Evolutionary conservation across 2,797 vertebrate genomes (phyloP).

Genomic region (Oryzias sinensis): DNA sequence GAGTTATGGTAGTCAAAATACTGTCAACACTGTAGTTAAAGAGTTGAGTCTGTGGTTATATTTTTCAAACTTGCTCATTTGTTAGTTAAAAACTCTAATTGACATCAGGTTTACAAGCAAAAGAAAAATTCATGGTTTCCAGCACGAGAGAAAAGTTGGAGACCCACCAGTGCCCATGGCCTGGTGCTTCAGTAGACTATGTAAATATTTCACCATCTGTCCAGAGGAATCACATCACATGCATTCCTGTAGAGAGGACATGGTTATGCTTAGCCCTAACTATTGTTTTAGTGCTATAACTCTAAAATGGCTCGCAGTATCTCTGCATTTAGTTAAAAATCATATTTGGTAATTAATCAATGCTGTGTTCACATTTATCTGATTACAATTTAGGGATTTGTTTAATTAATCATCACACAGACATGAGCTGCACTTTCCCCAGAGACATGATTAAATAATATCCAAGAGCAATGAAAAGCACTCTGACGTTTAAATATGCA

Average conservation of each 20-base stretch:
- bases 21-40: no score
- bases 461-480: background rate
- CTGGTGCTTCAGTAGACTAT: constrained; percentile 5
- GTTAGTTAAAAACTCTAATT: background rate
- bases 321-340: background rate
- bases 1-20: no score
- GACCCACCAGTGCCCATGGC: background rate
- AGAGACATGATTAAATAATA: constrained; percentile 2
- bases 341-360: background rate
- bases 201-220: constrained; percentile 33
- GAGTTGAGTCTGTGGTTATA: no score
- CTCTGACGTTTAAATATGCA: background rate
- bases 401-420: background rate
- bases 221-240: constrained; percentile 22
- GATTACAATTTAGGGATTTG: background rate
- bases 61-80: no score
- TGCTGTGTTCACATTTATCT: background rate
- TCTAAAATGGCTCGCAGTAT: background rate
- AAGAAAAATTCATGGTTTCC: background rate
- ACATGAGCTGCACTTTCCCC: background rate
- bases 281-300: background rate
- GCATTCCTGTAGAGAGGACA: background rate
- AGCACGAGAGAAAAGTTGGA: constrained; percentile 2
- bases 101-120: background rate
- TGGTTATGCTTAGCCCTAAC: background rate